Evolutionary conservation across 2,113 vertebrate species (phyloP).

Genomic region (Platichthys flesus): DNA sequence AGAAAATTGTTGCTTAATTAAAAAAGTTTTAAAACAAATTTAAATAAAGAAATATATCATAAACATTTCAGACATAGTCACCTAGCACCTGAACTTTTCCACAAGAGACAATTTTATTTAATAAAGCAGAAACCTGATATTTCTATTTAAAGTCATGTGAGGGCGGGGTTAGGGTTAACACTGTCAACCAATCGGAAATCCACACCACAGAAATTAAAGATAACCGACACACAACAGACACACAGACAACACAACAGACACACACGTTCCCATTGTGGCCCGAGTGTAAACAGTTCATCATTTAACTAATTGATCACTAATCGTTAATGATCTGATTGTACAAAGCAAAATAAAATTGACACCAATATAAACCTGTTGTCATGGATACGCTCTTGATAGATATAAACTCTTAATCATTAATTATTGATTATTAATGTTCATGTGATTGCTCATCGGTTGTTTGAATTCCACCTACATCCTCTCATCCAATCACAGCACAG

Average conservation of each 20-base stretch:
- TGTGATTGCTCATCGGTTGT: slow-evolving; percentile 25
- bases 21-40: no score
- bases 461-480: slow-evolving; percentile 8
- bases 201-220: no score
- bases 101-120: no score
- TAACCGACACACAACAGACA: neutral
- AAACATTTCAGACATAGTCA: no score
- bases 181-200: no score
- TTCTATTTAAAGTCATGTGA: no score
- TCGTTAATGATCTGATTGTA: slow-evolving; percentile 2
- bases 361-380: slow-evolving; percentile 6
- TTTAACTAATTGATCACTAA: neutral
- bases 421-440: slow-evolving; percentile 69
- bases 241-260: neutral
- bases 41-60: no score
- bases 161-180: no score
- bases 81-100: no score
- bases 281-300: neutral
- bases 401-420: neutral
- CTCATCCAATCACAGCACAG: slow-evolving; percentile 40
- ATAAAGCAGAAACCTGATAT: no score
- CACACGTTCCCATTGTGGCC: neutral
- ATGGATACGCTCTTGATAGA: slow-evolving; percentile 23
- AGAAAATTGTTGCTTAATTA: no score
- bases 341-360: slow-evolving; percentile 31